A percentile compares a stretch with the other conserved stretches of the same genome.
These are phyloP conservation scores for Cryptus armator DNA, from an alignment of 2,888 invertebrate genomes.

Conservation along the genomic window DNA sequence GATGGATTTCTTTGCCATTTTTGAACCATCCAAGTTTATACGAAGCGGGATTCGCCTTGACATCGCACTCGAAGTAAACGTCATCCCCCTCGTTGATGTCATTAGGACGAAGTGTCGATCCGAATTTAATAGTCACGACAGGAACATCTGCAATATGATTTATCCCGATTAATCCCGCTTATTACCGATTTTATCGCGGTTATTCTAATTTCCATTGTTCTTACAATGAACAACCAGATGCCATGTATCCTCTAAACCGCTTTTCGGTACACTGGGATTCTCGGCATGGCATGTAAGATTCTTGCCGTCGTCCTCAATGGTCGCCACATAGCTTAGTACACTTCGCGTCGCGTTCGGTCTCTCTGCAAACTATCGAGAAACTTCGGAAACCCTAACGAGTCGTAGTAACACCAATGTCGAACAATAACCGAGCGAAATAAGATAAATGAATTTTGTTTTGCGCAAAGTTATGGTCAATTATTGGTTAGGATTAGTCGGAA, in stretches of 20 bases:
- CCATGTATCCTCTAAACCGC: slow-evolving; percentile 94
- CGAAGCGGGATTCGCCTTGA: slow-evolving; percentile 93
- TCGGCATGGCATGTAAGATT: slow-evolving; percentile 94
- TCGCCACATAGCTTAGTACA: slow-evolving; percentile 93
- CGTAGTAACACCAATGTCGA: slow-evolving; percentile 9
- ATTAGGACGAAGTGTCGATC: slow-evolving; percentile 92
- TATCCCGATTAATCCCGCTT: neutral
- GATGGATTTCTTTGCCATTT: slow-evolving; percentile 93
- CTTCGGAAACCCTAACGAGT: slow-evolving; percentile 72
- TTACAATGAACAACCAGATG: slow-evolving; percentile 94
- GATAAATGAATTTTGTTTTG: neutral
- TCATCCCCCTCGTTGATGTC: slow-evolving; percentile 96
- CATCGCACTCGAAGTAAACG: slow-evolving; percentile 95
- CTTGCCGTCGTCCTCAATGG: slow-evolving; percentile 95
- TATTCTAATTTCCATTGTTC: slow-evolving; percentile 79
- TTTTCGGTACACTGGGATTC: slow-evolving; percentile 93
- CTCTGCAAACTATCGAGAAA: slow-evolving; percentile 86
- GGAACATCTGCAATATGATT: slow-evolving; percentile 90
- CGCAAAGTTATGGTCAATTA: neutral
- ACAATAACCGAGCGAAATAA: neutral
- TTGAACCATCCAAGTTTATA: slow-evolving; percentile 95
- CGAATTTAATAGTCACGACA: slow-evolving; percentile 93
- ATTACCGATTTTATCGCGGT: neutral
- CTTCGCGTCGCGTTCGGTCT: slow-evolving; percentile 92
- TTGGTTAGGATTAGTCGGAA: neutral